These are phyloP conservation scores for Eufriesea mexicana DNA, from an alignment of 1,140 invertebrate species.

Conservation along the genomic window DNA sequence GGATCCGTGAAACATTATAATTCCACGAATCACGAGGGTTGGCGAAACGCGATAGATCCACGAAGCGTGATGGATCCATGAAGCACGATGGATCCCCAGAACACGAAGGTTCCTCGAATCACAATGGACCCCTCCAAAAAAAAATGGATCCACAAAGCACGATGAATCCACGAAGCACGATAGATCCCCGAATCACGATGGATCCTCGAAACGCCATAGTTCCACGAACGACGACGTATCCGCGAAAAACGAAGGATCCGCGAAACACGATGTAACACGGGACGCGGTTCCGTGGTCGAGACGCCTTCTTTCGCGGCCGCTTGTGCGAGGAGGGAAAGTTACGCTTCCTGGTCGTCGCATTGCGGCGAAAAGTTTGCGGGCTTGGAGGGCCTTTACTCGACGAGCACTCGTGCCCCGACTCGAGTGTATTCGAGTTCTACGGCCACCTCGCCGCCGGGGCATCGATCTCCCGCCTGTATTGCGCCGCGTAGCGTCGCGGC, in stretches of 20 bases:
- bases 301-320: neutral
- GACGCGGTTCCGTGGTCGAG: neutral
- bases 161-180: too few species aligned
- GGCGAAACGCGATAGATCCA: too few species aligned
- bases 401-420: slow-evolving; percentile 5
- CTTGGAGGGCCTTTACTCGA: slow-evolving; percentile 39
- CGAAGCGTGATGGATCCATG: too few species aligned
- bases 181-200: too few species aligned
- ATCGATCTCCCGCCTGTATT: slow-evolving; percentile 23
- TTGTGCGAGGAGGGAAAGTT: slow-evolving; percentile 31
- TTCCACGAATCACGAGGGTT: too few species aligned
- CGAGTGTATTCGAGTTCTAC: slow-evolving; percentile 40
- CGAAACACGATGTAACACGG: neutral
- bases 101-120: too few species aligned
- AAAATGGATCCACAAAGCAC: too few species aligned
- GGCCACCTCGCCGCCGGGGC: neutral
- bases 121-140: too few species aligned
- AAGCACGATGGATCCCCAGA: too few species aligned
- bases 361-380: slow-evolving; percentile 50
- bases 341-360: slow-evolving; percentile 41
- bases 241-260: neutral
- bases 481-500: neutral
- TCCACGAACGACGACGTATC: too few species aligned
- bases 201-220: too few species aligned
- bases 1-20: too few species aligned